These are phyloP conservation scores for Polymixis lichenea DNA, from an alignment of 2,888 invertebrate species.

Conservation along the genomic window DNA sequence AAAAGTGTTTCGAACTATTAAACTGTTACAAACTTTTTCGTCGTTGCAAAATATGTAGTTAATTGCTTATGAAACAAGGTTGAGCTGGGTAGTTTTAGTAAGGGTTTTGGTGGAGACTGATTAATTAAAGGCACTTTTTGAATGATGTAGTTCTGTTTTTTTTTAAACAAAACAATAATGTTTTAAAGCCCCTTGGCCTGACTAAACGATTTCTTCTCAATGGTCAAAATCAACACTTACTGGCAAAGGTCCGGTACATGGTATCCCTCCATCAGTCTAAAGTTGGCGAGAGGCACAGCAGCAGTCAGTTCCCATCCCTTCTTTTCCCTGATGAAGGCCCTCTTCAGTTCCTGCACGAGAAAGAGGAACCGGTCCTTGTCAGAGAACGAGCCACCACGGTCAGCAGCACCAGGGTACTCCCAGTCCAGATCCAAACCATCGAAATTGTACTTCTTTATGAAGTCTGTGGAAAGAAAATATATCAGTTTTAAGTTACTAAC, in stretches of 20 bases:
- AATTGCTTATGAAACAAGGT: slow-evolving; percentile 23
- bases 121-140: not conserved
- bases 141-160: not conserved
- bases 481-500: not conserved
- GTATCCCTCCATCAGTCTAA: slow-evolving; percentile 96
- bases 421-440: slow-evolving; percentile 97
- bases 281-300: slow-evolving; percentile 97
- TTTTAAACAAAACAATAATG: no score
- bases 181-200: not conserved
- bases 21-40: slow-evolving; percentile 44
- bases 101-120: slow-evolving; percentile 12
- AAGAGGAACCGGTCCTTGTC: slow-evolving; percentile 96
- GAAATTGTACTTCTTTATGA: slow-evolving; percentile 94
- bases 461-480: slow-evolving; percentile 84
- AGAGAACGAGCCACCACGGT: slow-evolving; percentile 95
- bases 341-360: slow-evolving; percentile 94
- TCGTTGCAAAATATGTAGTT: slow-evolving; percentile 34
- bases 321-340: slow-evolving; percentile 94
- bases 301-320: slow-evolving; percentile 97
- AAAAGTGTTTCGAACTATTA: slow-evolving; percentile 59
- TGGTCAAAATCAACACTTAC: slow-evolving; percentile 86
- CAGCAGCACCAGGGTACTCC: slow-evolving; percentile 97
- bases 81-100: slow-evolving; percentile 15
- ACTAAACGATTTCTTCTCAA: not conserved
- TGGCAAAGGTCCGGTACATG: slow-evolving; percentile 97